Conservation (phyloP, 2,113 vertebrate species). For the Zosterops pallidus region DNA sequence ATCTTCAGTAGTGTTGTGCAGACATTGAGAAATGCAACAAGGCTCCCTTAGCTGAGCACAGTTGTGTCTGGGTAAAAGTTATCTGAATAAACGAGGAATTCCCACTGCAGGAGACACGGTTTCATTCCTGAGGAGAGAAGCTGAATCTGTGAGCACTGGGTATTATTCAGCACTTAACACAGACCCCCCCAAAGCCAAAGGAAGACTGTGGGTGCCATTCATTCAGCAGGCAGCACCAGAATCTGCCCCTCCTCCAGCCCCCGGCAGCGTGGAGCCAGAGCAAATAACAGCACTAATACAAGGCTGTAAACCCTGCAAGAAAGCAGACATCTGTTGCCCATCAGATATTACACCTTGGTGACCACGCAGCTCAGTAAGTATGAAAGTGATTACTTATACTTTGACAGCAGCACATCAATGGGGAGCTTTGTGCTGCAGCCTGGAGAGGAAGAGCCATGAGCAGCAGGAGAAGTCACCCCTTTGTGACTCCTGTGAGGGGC, state of each 20-base stretch:
- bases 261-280: conserved; percentile 25
- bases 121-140: not conserved
- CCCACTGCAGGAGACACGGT: not conserved
- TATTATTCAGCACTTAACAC: not conserved
- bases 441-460: not conserved
- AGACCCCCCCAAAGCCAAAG: not conserved
- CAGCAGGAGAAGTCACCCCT: not conserved
- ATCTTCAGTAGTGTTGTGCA: not conserved
- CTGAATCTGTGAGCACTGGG: not conserved
- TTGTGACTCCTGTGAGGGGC: not conserved
- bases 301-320: conserved; percentile 17
- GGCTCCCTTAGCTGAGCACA: not conserved
- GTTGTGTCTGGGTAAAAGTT: not conserved
- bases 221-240: not conserved
- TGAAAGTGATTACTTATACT: conserved; percentile 53
- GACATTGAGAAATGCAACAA: not conserved
- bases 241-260: not conserved
- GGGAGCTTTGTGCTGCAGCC: not conserved
- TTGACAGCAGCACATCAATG: conserved; percentile 33
- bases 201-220: not conserved
- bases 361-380: conserved; percentile 43
- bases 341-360: conserved; percentile 64
- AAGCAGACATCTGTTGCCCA: conserved; percentile 48
- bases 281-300: conserved; percentile 22
- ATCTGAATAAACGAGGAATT: not conserved